A percentile compares a stretch with the other conserved stretches of the same genome.
Evolutionary conservation across 2,797 vertebrate genomes (phyloP).

Genomic region (Macropus fuliginosus): DNA sequence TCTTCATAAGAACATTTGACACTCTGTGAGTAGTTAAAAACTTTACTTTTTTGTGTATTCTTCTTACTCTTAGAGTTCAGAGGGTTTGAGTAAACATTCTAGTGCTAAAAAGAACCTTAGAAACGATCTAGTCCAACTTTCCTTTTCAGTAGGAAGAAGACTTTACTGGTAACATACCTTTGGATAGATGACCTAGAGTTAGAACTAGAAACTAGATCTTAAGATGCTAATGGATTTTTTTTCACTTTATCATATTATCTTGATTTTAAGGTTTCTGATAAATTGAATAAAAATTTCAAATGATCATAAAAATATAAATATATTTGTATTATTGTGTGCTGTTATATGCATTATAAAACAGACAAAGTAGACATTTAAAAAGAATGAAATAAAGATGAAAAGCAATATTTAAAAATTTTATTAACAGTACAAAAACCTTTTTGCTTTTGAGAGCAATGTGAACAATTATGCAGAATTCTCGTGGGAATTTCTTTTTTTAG

Average conservation of each 20-base stretch:
- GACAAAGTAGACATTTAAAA: too few relatives aligned
- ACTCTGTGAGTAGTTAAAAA: neutral
- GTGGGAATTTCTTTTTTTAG: too few relatives aligned
- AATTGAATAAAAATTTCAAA: constrained; percentile 26
- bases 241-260: constrained; percentile 6
- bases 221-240: neutral
- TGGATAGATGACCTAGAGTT: neutral
- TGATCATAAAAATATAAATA: neutral
- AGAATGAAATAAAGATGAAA: too few relatives aligned
- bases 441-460: too few relatives aligned
- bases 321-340: too few relatives aligned
- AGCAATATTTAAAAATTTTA: too few relatives aligned
- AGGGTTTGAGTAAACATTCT: neutral
- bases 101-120: constrained; percentile 3
- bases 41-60: constrained; percentile 13
- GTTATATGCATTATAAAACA: too few relatives aligned
- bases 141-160: neutral
- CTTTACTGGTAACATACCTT: too few relatives aligned
- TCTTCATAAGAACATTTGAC: neutral
- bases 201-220: constrained; percentile 35
- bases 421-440: too few relatives aligned
- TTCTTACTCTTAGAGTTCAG: neutral
- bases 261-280: constrained; percentile 21
- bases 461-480: too few relatives aligned
- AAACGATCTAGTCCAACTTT: neutral